Evolutionary conservation across 2,888 invertebrate species (phyloP), one percentile per base, ranked within the genome.

Genomic region (Sphaerophoria rueppellii): DNA sequence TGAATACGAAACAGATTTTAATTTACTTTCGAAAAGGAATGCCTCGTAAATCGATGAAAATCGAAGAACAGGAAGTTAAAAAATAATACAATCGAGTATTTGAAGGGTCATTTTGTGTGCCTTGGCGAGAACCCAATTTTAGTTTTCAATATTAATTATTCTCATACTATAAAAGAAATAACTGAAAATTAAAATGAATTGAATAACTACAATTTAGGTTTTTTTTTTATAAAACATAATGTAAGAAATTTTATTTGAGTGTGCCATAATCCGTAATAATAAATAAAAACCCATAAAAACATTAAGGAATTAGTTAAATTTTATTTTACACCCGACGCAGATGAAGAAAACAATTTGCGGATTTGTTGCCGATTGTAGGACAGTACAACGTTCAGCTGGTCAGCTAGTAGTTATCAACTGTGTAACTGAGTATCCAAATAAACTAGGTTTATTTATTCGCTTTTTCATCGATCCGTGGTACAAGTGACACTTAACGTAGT

Each of bases 1-100:
- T 76, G 88, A 90, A 86, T 91, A 91, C 86, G 88, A 89, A 58
- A 91, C 90, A 14, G 91, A 91, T 81, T 87, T 90, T 40, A 91
- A 90, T 87, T 87, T 91, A 37, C 77, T 91, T 14, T 88, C 90
- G 50, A 90, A 91, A 85, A 90, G 90, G 32, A 89, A 90, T 65
- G 87, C 87, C 12, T 61, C 82, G 9, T 74, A 72, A 76, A 11
- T 35, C 37, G 14, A n/a, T 54, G 54, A 32, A 54, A 32, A 54
- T 46, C 11, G 34, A 48, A 48, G 65, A 14, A 46, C 14, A 35
- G 14, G 0, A 6, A 50, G 14, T 6, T 12, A 14, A 7, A 34
- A 32, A 46, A 24, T 34, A n/a, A 63, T 43, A 63, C 63, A 63
- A 63, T 46, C 34, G 46, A 43, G 60, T 60, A 60, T 60, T 60